Evolutionary conservation across 2,888 invertebrate genomes (phyloP), one percentile per base, ranked within the genome.

Genomic region (Quadroppia sp.): DNA sequence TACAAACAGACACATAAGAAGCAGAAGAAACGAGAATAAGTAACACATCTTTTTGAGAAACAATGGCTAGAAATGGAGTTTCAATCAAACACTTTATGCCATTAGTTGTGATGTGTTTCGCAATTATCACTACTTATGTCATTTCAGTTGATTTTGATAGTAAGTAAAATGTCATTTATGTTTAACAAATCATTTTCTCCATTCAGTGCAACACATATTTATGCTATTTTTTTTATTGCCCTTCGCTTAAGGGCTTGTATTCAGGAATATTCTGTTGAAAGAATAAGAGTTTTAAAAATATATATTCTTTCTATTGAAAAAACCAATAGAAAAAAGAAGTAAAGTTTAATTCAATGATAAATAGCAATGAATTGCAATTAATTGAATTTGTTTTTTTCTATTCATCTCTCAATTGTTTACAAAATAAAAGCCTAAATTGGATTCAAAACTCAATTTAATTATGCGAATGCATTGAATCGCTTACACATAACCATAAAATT

Each of bases 401-500:
- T n/a, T n/a, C n/a, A n/a, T 2, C n/a, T 50, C 20, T 17, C 3
- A 11, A 7, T 36, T 36, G 6, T n/a, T 50, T 3, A 11, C 45
- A 20, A 50, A 15, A 50, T n/a, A 50, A 50, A 50, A n/a, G 7
- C 50, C 20, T 17, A n/a, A 50, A 50, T 50, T 50, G 20, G 50
- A 50, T 50, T 50, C n/a, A 20, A 50, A 50, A 50, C 50, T n/a
- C n/a, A 50, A 50, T 50, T 50, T 20, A 50, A 50, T 50, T 50
- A 50, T 50, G 50, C 6, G 11, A 50, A 50, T 20, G 50, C 50
- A 50, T 17, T 50, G n/a, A 50, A 50, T 50, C 20, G 50, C 50
- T 50, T n/a, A 50, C 50, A 50, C n/a, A 50, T 50, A 50, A 50
- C 50, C 50, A 50, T 50, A 50, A 50, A 50, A 50, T 50, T 50